Evolutionary conservation across 2,888 invertebrate genomes (phyloP), one percentile per base, ranked within the genome.

Genomic region (Amphiduros pacificus): DNA sequence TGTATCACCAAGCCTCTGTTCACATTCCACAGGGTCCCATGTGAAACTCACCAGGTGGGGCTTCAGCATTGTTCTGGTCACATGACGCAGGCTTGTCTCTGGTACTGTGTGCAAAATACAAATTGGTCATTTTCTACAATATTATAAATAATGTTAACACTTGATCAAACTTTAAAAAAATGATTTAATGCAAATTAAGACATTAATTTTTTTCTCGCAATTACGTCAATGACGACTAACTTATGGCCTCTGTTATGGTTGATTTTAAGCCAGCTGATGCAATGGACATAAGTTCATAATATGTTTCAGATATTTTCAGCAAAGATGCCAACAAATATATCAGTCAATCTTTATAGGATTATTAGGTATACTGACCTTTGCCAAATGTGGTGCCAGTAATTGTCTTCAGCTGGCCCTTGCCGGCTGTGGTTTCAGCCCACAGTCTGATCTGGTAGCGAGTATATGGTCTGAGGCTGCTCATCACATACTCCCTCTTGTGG

Each of bases 381-480:
- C 61, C 27, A 50, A 55, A 40, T 2, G 68, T 70, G 27, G 57
- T 66, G 20, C 53, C 66, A 11, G 53, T 49, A 24, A 31, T 41
- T 11, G 49, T 31, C 22, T 31, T 31, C 20, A 55, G 51, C 54
- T 65, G 44, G 2, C 70, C 70, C 22, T 53, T 44, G 28, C 68
- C 70, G 1, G 64, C 61, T 5, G 36, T 32, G 9, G 68, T 70
- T 51, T 60, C 31, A 6, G 66, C 61, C 60, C 63, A 63, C 6
- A 70, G 55, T 20, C 52, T 51, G 28, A 68, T 50, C 54, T 63
- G 70, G 63, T 79, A 79, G 57, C 69, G 66, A 2, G 76, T 73
- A 66, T 75, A 74, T 2, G 78, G 73, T 17, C 62, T 52, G 17
- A 80, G 71, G 49, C 73, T 73, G 0, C 64, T 66, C 17, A 78